phyloP scores from a whole-genome alignment of 2,888 invertebrate species.

The Drosophila diplacantha region DNA sequence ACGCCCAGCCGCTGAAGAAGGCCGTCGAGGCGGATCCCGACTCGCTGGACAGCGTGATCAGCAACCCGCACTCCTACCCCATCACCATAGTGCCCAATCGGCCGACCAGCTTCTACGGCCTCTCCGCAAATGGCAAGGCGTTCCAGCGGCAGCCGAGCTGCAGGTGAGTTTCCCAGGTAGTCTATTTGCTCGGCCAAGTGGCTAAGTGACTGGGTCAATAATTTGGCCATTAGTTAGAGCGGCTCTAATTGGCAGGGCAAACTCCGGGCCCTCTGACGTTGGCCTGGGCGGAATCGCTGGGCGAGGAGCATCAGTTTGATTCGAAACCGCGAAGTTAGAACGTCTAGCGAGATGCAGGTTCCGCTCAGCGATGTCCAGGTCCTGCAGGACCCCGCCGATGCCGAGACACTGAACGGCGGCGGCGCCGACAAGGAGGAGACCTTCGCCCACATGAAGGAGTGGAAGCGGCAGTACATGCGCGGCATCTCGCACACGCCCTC shows the following conservation, averaged over 20 bases:
- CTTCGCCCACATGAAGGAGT: conserved; percentile 63
- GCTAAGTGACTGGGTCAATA: conserved; percentile 52
- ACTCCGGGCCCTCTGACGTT: conserved; percentile 34
- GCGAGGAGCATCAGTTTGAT: conserved; percentile 41
- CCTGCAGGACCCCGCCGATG: conserved; percentile 60
- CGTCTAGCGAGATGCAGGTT: conserved; percentile 61
- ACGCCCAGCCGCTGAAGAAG: conserved; percentile 57
- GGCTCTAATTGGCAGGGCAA: conserved; percentile 54
- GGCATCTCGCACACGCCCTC: conserved; percentile 74
- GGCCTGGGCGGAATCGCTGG: conserved; percentile 40
- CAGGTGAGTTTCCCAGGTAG: conserved; percentile 65
- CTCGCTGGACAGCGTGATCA: conserved; percentile 77
- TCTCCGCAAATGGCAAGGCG: conserved; percentile 70
- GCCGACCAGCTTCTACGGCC: conserved; percentile 74
- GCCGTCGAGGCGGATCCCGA: conserved; percentile 77
- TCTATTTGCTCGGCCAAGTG: conserved; percentile 25
- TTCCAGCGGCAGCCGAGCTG: conserved; percentile 75
- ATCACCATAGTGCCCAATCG: conserved; percentile 77
- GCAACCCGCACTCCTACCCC: conserved; percentile 77
- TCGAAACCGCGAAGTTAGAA: conserved; percentile 41
- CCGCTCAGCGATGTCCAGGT: conserved; percentile 69
- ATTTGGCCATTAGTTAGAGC: conserved; percentile 39
- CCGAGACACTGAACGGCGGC: conserved; percentile 47
- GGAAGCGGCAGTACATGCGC: conserved; percentile 74
- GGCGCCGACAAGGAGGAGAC: conserved; percentile 63